Conservation (phyloP, 2,888 invertebrate species). For the Norana najaformis region DNA sequence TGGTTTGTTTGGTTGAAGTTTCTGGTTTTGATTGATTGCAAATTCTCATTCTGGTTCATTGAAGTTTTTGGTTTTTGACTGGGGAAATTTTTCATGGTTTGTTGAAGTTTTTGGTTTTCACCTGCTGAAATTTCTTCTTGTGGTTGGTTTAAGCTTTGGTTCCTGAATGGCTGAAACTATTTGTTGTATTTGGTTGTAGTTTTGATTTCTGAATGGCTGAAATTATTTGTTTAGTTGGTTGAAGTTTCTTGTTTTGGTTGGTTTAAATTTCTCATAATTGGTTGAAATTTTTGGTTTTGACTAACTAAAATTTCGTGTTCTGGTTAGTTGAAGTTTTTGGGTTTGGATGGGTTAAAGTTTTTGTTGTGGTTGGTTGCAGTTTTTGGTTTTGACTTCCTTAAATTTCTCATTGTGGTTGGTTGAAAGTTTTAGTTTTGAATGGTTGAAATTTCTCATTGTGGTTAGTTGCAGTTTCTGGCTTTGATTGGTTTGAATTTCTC, state of each 20-base stretch:
- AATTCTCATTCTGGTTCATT: not conserved
- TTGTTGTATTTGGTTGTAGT: not conserved
- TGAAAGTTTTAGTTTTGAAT: not conserved
- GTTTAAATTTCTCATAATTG: not conserved
- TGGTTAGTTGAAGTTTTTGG: no score
- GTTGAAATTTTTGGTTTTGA: not conserved
- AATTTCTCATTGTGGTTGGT: no score
- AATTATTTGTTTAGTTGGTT: not conserved
- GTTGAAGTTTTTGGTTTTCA: no score
- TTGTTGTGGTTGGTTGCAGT: no score
- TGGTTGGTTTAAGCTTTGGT: no score
- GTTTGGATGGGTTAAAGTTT: no score
- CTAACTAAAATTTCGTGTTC: not conserved
- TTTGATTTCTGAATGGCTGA: not conserved
- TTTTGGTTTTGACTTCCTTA: no score
- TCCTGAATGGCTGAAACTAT: no score
- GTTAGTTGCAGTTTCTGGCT: not conserved
- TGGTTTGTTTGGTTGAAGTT: not conserved
- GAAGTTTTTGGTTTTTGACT: no score
- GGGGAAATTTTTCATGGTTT: not conserved
- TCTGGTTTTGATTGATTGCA: not conserved
- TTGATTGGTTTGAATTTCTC: not conserved
- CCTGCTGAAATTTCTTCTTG: no score
- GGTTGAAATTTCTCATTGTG: not conserved
- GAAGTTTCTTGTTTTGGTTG: not conserved